Evolutionary conservation across 2,888 invertebrate species (phyloP).

Genomic region (Ypsolopha sequella): DNA sequence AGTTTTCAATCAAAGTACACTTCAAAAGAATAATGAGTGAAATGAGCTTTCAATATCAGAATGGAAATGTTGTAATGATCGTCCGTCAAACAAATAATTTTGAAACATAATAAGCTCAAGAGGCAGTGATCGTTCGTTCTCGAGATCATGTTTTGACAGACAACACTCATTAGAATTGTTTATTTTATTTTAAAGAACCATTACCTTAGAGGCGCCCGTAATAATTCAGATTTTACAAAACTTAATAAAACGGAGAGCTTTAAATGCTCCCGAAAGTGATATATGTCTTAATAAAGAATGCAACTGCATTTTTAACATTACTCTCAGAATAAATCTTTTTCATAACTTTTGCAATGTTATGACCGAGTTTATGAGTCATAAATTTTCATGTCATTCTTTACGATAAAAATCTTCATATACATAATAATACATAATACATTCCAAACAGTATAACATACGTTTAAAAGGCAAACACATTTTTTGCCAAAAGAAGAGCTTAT

Average conservation of each 20-base stretch:
- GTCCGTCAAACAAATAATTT: constrained; percentile 49
- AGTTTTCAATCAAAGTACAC: constrained; percentile 7
- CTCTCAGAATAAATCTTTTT: constrained; percentile 47
- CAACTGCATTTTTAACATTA: constrained; percentile 29
- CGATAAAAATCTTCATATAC: too few species aligned
- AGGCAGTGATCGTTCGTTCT: constrained; percentile 1
- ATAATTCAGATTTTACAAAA: not conserved
- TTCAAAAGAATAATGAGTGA: constrained; percentile 44
- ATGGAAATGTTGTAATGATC: constrained; percentile 50
- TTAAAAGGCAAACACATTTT: too few species aligned
- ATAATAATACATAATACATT: too few species aligned
- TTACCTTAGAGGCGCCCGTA: constrained; percentile 7
- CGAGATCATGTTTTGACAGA: constrained; percentile 9
- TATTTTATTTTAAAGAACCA: constrained; percentile 43
- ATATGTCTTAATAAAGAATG: constrained; percentile 19
- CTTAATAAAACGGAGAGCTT: not conserved
- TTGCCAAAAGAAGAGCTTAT: too few species aligned
- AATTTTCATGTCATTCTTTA: constrained; percentile 8
- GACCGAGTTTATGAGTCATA: constrained; percentile 40
- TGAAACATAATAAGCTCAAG: constrained; percentile 41
- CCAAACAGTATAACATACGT: too few species aligned
- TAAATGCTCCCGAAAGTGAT: not conserved
- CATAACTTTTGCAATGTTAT: constrained; percentile 35
- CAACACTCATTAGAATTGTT: constrained; percentile 54
- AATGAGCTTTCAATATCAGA: constrained; percentile 59